Evolutionary conservation across 2,888 invertebrate species (phyloP).

Genomic region (Lacanobia oleracea): DNA sequence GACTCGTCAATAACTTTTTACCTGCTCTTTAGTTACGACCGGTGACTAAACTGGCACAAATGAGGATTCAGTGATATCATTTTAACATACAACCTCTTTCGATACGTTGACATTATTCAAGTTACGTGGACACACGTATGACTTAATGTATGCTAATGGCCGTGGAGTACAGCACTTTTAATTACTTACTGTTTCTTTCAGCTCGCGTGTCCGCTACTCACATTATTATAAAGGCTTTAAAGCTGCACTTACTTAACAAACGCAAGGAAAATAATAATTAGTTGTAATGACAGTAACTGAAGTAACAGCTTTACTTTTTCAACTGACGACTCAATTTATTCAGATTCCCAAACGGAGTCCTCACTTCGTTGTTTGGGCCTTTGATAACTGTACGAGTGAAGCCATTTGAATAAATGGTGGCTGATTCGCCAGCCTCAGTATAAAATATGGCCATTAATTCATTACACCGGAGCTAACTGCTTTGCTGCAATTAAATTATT

Average conservation of each 20-base stretch:
- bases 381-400: conserved; percentile 56
- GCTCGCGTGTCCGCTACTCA: conserved; percentile 18
- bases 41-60: conserved; percentile 33
- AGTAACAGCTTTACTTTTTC: conserved; percentile 14
- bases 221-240: neutral
- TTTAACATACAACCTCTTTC: conserved; percentile 15
- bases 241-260: conserved; percentile 23
- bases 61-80: conserved; percentile 2
- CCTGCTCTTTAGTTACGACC: conserved; percentile 46
- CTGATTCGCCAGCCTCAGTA: conserved; percentile 52
- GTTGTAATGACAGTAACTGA: conserved; percentile 13
- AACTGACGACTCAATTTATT: conserved; percentile 47
- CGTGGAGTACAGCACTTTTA: conserved; percentile 5
- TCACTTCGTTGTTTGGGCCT: conserved; percentile 51
- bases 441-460: conserved; percentile 62
- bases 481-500: conserved; percentile 60
- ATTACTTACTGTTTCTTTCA: conserved; percentile 20
- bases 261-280: conserved; percentile 31
- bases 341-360: conserved; percentile 35
- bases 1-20: conserved; percentile 47
- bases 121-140: neutral
- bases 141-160: conserved; percentile 2
- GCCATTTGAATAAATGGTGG: conserved; percentile 61
- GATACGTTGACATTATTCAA: neutral
- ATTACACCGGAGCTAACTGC: conserved; percentile 61